phyloP scores from a whole-genome alignment of 2,888 invertebrate genomes.

The Synanthedon formicaeformis region DNA sequence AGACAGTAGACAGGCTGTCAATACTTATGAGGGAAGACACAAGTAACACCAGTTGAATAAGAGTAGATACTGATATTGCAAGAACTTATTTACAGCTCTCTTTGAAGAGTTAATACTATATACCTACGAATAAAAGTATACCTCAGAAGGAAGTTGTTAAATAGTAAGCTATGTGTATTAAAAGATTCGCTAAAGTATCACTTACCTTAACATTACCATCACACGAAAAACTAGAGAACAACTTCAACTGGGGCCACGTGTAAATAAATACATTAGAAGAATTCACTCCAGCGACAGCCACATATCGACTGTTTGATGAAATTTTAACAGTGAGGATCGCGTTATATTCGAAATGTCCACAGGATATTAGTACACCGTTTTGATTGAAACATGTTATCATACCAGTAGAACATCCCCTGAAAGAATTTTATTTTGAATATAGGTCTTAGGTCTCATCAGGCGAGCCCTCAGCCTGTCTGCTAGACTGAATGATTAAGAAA shows the following conservation, averaged over 20 bases:
- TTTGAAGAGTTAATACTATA: no score
- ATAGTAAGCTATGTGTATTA: no score
- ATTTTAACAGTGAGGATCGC: constrained; percentile 30
- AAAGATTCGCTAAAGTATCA: neutral
- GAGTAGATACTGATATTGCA: no score
- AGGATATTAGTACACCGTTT: constrained; percentile 14
- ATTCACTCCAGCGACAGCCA: constrained; percentile 29
- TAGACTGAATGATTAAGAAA: neutral
- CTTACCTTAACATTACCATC: constrained; percentile 38
- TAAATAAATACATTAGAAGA: constrained; percentile 25
- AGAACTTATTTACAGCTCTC: no score
- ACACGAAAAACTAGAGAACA: constrained; percentile 20
- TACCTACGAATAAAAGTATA: no score
- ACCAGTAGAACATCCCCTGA: constrained; percentile 49
- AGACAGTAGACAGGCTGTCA: no score
- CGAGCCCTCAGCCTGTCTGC: no score
- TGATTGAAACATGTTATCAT: constrained; percentile 24
- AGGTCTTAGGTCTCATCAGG: no score
- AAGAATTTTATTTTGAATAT: neutral
- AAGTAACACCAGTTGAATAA: no score
- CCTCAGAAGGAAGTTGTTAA: no score
- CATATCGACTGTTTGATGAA: constrained; percentile 48
- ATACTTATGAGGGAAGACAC: no score
- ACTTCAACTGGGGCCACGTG: constrained; percentile 36
- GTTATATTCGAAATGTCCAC: constrained; percentile 8